Base-by-base conservation (phyloP, 2,113 vertebrate genomes). In the Perognathus longimembris region DNA sequence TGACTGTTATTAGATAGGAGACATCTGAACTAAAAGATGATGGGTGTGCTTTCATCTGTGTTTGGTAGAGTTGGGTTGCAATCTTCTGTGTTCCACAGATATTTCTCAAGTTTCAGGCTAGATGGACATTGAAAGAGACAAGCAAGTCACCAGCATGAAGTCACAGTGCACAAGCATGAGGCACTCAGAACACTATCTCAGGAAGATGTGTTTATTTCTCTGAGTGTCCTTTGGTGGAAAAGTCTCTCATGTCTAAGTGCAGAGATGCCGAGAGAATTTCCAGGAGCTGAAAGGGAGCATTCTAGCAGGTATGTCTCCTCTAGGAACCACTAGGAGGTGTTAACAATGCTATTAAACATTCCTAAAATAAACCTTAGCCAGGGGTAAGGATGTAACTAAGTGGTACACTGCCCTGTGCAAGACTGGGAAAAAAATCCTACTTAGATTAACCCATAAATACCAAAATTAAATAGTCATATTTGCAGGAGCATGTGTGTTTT, bases 321-420 rank as follows among this genome's bases (percentile, higher is more conserved):
- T 12, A 76, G 0, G 2, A 97, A 92, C 2, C 77, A 54, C 24
- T 34, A 2, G 95, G 88, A 95, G 93, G 92, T 93, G 91, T 89
- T 24, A 66, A 90, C 95, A 96, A 95, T 84, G 97, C 92, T 90
- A 96, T 97, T 97, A 97, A 96, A 95, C 92, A 90, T 95, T 94
- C 93, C 95, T 95, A 96, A 96, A 97, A 89, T 66, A 97, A 95
- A 96, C 89, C 92, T 34, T 79, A 93, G 95, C 42, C 34, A 26
- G 21, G 50, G 54, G 32, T 36, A 17, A 17, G 50, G 10, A 2
- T 26, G 12, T 26, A n/a, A 6, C 28, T 63, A 20, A 11, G 36
- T 63, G 21, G 12, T 24, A 38, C 30, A 42, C 22, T n/a, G 42
- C 36, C 36, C 17, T 1, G 7, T 42, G 21, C 21, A 63, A 86